Evolutionary conservation across 2,113 vertebrate species (phyloP), one percentile per base, ranked within the genome.

Genomic region (Meleagris gallopavo): DNA sequence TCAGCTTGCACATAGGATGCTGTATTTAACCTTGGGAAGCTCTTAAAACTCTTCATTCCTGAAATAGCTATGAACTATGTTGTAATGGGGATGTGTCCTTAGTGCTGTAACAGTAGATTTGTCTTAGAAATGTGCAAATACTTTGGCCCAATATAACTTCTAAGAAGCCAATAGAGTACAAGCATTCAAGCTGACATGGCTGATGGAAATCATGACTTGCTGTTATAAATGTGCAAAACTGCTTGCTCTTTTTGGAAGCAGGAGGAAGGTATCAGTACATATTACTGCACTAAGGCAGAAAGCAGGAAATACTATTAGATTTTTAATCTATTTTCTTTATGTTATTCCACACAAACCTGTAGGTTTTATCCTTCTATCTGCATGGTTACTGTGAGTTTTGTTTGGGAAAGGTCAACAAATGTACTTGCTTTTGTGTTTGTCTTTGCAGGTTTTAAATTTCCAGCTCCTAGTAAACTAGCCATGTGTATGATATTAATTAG

Each of bases 11-110:
- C 83, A 89, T 10, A 73, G 29, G 83, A 96, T 95, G n/a, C 93
- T 91, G 85, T 69, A 91, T 94, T 94, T 96, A 97, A 96, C 88
- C 73, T 83, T 83, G 93, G 71, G 67, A 88, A 97, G 89, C 88
- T 90, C 87, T 95, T 90, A 91, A 86, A 96, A 94, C 58, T 43
- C 75, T 95, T 84, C 41, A 27, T 92, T 94, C 85, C 94, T 97
- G 92, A 91, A 95, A 96, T 94, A 91, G 81, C 72, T 94, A 54
- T 94, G 52, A 57, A 72, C 54, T 81, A 4, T 60, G 79, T 61
- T 84, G 60, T 87, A 89, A 88, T 58, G 34, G 75, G 43, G 82
- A 54, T 85, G 36, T 76, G 36, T 22, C n/a, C 92, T 90, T 61
- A 82, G 46, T 83, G 66, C 61, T 88, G 36, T 6, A 96, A 76